These are phyloP conservation scores for Diglossa cyanea DNA, from an alignment of 2,797 vertebrate genomes.

Conservation along the genomic window DNA sequence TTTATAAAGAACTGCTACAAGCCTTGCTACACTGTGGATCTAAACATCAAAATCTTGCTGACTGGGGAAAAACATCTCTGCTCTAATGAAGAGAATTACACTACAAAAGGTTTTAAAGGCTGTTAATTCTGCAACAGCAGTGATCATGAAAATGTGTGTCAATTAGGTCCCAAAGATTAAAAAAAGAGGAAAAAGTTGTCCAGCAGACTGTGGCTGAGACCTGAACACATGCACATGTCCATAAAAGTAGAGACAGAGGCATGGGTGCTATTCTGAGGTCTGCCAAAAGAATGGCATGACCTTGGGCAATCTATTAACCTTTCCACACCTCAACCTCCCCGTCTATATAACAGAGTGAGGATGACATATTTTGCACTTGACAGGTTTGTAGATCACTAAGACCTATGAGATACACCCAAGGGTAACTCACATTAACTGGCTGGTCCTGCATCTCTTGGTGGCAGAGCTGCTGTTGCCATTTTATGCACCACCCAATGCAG, in stretches of 20 bases:
- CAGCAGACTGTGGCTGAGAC: not conserved
- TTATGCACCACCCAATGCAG: not conserved
- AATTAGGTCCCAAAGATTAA: not conserved
- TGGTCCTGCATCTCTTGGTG: not conserved
- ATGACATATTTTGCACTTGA: conserved; percentile 30
- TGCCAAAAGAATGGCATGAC: conserved; percentile 3
- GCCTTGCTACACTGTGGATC: not conserved
- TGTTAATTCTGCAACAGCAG: not conserved
- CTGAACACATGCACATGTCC: not conserved
- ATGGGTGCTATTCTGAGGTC: not conserved
- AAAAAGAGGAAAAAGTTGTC: not conserved
- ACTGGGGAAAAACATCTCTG: not conserved
- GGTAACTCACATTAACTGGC: not conserved
- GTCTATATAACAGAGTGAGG: not conserved
- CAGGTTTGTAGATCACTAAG: conserved; percentile 43
- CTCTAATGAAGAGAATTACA: not conserved
- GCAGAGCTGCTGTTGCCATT: conserved; percentile 6
- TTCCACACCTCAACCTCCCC: not conserved
- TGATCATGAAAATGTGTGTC: not conserved
- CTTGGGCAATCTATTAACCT: conserved; percentile 29
- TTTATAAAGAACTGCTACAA: not conserved
- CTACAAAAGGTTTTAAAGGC: not conserved
- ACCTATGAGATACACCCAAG: not conserved
- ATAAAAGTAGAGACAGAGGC: not conserved
- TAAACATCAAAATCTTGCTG: not conserved